These are phyloP conservation scores for Pachypeltis micranthus DNA, from an alignment of 1,140 invertebrate species.

Conservation along the genomic window DNA sequence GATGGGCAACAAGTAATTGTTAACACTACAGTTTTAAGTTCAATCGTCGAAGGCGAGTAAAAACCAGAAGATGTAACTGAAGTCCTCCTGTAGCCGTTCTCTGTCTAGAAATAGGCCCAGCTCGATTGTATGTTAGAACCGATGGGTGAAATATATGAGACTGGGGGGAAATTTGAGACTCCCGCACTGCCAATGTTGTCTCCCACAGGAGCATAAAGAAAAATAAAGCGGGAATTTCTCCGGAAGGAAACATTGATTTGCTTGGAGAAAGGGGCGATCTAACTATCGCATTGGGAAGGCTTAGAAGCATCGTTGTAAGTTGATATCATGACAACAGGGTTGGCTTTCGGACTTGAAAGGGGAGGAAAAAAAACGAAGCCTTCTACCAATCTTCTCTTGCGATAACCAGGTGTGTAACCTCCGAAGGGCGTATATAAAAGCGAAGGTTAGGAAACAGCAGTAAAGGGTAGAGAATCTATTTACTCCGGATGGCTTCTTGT, in stretches of 20 bases:
- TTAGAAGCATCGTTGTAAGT: background rate
- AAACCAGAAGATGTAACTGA: too few species aligned
- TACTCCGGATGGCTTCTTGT: background rate
- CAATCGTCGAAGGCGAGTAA: too few species aligned
- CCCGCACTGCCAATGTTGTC: background rate
- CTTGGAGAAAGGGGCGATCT: background rate
- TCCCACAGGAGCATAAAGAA: background rate
- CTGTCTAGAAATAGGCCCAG: too few species aligned
- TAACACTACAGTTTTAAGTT: too few species aligned
- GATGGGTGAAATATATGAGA: too few species aligned
- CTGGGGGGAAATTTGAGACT: too few species aligned
- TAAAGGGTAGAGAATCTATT: background rate
- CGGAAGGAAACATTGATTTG: background rate
- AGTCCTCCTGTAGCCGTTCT: too few species aligned
- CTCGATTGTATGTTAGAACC: too few species aligned
- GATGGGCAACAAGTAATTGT: too few species aligned
- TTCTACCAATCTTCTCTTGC: background rate
- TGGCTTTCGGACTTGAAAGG: background rate
- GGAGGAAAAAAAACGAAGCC: background rate
- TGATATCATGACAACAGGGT: background rate
- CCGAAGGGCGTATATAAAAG: background rate
- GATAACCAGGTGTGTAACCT: background rate
- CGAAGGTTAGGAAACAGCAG: background rate
- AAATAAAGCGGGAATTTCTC: background rate
- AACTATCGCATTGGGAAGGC: background rate